Conservation (phyloP, 1,140 invertebrate species). For the Orchestia grillus region DNA sequence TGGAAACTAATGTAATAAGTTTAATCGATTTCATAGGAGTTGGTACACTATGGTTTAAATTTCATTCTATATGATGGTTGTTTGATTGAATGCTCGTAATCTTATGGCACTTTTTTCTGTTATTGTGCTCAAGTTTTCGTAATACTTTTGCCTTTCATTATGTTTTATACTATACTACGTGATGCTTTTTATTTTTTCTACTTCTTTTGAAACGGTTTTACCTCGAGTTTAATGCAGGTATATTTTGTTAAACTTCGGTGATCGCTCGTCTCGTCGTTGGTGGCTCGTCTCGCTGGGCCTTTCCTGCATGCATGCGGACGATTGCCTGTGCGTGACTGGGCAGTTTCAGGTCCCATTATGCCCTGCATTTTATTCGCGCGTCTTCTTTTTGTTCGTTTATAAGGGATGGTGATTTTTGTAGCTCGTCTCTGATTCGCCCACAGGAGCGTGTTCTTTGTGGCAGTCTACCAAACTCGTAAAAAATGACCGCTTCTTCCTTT, state of each 20-base stretch:
- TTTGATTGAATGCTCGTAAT: not conserved
- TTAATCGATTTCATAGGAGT: not conserved
- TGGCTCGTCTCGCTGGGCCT: not conserved
- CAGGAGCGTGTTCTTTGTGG: not conserved
- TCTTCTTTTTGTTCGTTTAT: conserved; percentile 11
- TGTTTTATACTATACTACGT: not conserved
- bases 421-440: not conserved
- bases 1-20: not conserved
- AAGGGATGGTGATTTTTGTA: not conserved
- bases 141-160: not conserved
- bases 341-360: not conserved
- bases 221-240: not conserved
- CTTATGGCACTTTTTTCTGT: not conserved
- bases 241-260: not conserved
- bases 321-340: not conserved
- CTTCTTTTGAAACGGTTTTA: not conserved
- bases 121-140: not conserved
- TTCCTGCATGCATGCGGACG: not conserved
- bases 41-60: not conserved
- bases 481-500: not conserved
- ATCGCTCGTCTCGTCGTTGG: not conserved
- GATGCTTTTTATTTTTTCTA: not conserved
- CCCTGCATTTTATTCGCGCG: conserved; percentile 24
- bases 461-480: not conserved
- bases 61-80: not conserved